Evolutionary conservation across 2,888 invertebrate genomes (phyloP).

Genomic region (Pseudanteris insignis): DNA sequence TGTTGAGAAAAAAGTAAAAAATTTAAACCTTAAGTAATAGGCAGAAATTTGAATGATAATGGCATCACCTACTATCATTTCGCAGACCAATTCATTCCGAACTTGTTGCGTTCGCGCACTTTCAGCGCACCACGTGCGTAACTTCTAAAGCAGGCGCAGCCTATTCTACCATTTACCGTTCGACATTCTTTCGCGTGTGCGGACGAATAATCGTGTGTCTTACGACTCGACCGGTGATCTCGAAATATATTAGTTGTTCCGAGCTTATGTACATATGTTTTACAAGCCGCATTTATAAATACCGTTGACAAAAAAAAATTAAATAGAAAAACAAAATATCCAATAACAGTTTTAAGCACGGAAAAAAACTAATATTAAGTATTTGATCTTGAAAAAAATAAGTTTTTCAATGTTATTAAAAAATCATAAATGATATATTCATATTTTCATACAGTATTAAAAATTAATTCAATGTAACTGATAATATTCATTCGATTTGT

Average conservation of each 20-base stretch:
- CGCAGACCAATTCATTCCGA: neutral
- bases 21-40: no score
- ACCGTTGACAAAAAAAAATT: no score
- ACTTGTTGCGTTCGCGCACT: no score
- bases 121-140: slow-evolving; percentile 12
- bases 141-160: slow-evolving; percentile 19
- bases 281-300: slow-evolving; percentile 38
- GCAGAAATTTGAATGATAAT: no score
- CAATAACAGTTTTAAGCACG: no score
- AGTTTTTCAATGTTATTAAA: neutral
- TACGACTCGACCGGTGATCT: slow-evolving; percentile 21
- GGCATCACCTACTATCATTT: neutral
- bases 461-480: no score
- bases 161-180: slow-evolving; percentile 42
- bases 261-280: slow-evolving; percentile 21
- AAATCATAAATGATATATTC: no score
- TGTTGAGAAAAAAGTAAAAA: no score
- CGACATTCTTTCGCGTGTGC: slow-evolving; percentile 37
- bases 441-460: no score
- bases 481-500: no score
- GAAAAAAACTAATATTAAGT: slow-evolving; percentile 3
- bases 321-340: no score
- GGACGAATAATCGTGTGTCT: slow-evolving; percentile 27
- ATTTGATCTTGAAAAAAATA: neutral
- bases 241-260: slow-evolving; percentile 36